Evolutionary conservation across 1,140 invertebrate species (phyloP), one percentile per base, ranked within the genome.

Genomic region (Whitmania pigra): DNA sequence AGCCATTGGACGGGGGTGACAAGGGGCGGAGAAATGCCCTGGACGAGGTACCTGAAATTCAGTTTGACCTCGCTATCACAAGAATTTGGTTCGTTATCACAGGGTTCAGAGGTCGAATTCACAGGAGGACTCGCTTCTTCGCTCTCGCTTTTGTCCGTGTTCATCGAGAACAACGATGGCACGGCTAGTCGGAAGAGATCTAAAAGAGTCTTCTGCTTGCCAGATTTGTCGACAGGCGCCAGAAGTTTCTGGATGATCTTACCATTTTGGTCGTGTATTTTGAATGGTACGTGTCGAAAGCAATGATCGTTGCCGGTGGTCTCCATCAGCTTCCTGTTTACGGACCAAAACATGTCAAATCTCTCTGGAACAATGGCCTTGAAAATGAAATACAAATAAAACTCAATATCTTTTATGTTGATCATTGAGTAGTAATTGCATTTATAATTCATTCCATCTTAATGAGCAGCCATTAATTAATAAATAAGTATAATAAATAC

Each of bases 291-390:
- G 81, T 92, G 87, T 82, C 91, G 92, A 79, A 97, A 97, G 40
- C 87, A 85, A 75, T 93, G 90, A 80, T 79, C 78, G 40, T 76
- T 77, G 57, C 75, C 69, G 69, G 76, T 77, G 53, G 87, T 85
- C 81, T 96, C 93, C 94, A 98, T 98, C 67, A 99, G 82, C 79
- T 91, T 89, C 76, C 91, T 87, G 81, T 98, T 98, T 17, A 98
- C 89, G 9, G 91, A 88, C 95, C 96, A 98, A 82, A 99, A 99
- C 81, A 97, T 94, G 82, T 99, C 94, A 84, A 98, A 99, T 84
- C 95, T 97, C 80, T 97, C 91, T 91, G 81, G 73, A 85, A 82
- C 72, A 71, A 74, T 73, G 60, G 25, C 20, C 53, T 54, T 27
- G 29, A 20, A 20, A 17, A 17, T 49, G 0, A 49, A 49, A 49